Evolutionary conservation across 2,797 vertebrate species (phyloP).

Genomic region (Bucorvus abyssinicus): DNA sequence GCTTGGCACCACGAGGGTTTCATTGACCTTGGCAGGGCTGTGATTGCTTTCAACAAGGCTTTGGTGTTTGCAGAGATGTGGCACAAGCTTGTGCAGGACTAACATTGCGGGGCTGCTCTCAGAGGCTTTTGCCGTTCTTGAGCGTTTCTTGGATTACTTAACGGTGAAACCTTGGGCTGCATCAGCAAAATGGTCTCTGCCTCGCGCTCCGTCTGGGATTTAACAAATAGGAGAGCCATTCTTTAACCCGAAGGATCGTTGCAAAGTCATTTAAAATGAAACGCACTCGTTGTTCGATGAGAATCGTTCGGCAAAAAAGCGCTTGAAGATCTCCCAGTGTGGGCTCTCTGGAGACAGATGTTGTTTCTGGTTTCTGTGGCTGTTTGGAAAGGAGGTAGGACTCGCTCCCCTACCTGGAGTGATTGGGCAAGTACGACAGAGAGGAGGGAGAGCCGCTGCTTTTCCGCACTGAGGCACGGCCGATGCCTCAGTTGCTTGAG

Average conservation of each 20-base stretch:
- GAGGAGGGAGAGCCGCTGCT: background rate
- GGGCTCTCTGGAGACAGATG: background rate
- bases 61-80: background rate
- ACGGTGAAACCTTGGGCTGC: background rate
- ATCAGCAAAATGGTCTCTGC: background rate
- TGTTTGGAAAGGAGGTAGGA: background rate
- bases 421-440: background rate
- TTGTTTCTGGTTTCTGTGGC: background rate
- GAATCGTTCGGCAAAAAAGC: background rate
- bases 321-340: background rate
- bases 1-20: background rate
- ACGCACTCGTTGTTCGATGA: background rate
- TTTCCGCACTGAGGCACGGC: background rate
- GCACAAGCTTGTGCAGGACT: background rate
- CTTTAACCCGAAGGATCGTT: background rate
- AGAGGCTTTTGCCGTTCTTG: background rate
- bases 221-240: background rate
- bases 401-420: background rate
- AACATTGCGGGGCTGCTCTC: background rate
- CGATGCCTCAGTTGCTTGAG: background rate
- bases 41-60: background rate
- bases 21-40: background rate
- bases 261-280: constrained; percentile 12
- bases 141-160: background rate
- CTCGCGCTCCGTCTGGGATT: background rate